Conservation (phyloP, 2,113 vertebrate genomes). For the Haliaeetus leucogaster region DNA sequence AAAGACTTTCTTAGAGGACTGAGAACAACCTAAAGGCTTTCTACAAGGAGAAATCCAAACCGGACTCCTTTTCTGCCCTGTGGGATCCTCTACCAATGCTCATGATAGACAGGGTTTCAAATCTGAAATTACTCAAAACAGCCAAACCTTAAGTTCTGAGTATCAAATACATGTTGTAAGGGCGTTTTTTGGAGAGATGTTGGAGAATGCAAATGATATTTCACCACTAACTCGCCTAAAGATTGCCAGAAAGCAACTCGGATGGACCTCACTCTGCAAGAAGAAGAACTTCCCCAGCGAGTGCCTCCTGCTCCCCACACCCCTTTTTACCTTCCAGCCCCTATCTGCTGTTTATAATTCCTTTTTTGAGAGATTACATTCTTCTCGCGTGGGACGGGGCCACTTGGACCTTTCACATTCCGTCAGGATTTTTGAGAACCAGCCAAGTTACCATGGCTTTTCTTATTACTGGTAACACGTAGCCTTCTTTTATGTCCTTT, state of each 20-base stretch:
- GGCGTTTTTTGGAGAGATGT: background rate
- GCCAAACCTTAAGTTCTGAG: background rate
- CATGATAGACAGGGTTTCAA: background rate
- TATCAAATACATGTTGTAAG: background rate
- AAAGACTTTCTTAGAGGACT: background rate
- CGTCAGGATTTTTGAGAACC: conserved; percentile 17
- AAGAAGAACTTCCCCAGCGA: background rate
- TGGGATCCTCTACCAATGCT: background rate
- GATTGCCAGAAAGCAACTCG: background rate
- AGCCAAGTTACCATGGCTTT: conserved; percentile 3
- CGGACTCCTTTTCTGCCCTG: background rate
- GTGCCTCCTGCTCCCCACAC: background rate
- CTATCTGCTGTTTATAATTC: conserved; percentile 56
- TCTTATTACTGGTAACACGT: background rate
- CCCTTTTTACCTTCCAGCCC: conserved; percentile 5
- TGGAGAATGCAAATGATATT: background rate
- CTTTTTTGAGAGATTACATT: conserved; percentile 39
- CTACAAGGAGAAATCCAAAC: background rate
- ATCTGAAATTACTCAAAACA: background rate
- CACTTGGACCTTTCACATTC: conserved; percentile 18
- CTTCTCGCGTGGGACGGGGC: background rate
- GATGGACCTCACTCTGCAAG: background rate
- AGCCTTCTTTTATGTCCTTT: background rate
- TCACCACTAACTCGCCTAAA: background rate
- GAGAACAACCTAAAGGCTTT: background rate